Percentiles rank a stretch among this genome's conserved stretches.
phyloP scores from a whole-genome alignment of 2,888 invertebrate genomes.

The Bellardia pandia region DNA sequence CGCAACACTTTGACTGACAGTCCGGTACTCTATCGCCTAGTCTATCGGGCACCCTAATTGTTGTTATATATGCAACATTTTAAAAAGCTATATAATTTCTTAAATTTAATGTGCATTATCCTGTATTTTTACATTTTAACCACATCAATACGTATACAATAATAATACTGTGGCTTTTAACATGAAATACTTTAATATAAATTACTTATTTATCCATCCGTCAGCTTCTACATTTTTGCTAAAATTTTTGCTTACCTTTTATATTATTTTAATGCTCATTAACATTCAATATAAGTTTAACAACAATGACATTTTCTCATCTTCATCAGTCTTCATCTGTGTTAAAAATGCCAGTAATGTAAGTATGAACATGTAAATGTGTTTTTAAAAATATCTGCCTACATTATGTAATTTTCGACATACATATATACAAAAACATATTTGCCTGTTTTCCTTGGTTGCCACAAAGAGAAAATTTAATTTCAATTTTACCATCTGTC shows the following conservation, averaged over 20 bases:
- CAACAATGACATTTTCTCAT: conserved; percentile 48
- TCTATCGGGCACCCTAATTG: no score
- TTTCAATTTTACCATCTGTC: conserved; percentile 67
- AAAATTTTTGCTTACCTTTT: conserved; percentile 48
- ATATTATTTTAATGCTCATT: conserved; percentile 66
- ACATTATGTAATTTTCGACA: neutral
- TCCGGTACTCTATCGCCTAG: no score
- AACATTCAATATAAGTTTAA: conserved; percentile 70
- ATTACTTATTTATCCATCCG: conserved; percentile 11
- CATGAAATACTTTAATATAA: conserved; percentile 24
- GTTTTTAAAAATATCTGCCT: conserved; percentile 16
- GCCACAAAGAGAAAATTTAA: neutral
- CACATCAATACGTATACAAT: neutral
- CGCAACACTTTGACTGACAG: no score
- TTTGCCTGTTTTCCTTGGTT: conserved; percentile 1
- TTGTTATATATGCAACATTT: no score
- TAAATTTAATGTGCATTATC: no score
- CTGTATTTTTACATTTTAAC: no score
- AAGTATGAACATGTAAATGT: neutral
- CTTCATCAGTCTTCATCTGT: conserved; percentile 42
- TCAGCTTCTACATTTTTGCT: conserved; percentile 15
- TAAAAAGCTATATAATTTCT: no score
- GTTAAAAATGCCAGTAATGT: neutral
- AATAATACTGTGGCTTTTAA: no score
- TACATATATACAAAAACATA: neutral